Conservation (phyloP, 2,888 invertebrate genomes). For the Ectemnius lituratus region DNA sequence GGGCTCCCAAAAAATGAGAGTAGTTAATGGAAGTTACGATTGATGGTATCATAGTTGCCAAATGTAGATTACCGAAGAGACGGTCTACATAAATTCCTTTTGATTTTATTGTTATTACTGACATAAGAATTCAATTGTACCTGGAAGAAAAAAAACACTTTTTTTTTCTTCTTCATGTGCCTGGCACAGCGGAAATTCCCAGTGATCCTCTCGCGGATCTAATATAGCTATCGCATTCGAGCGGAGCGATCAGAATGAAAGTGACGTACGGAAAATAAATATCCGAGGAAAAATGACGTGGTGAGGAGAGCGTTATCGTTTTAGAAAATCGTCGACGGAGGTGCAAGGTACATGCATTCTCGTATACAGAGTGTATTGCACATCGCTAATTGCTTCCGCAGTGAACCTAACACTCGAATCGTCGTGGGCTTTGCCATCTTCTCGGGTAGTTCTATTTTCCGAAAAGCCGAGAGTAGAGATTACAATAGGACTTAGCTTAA, state of each 20-base stretch:
- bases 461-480: no score
- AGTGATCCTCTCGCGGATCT: constrained; percentile 39
- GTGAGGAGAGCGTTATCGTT: constrained; percentile 61
- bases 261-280: constrained; percentile 62
- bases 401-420: no score
- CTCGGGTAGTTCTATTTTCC: no score
- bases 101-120: constrained; percentile 67
- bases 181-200: constrained; percentile 53
- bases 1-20: constrained; percentile 28
- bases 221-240: constrained; percentile 17
- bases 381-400: no score
- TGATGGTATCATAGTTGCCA: constrained; percentile 59
- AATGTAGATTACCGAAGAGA: constrained; percentile 52
- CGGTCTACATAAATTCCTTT: constrained; percentile 60
- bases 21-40: constrained; percentile 59
- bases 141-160: constrained; percentile 11
- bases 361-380: no score
- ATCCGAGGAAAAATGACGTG: constrained; percentile 70
- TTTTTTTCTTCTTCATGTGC: constrained; percentile 47
- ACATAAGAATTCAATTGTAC: constrained; percentile 60
- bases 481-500: no score
- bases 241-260: constrained; percentile 51
- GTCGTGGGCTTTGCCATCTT: no score
- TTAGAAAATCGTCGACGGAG: constrained; percentile 51
- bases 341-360: constrained; percentile 53